phyloP scores from a whole-genome alignment of 53 echinoderm and acorn worm species.

The Hippasteria phrygiana region DNA sequence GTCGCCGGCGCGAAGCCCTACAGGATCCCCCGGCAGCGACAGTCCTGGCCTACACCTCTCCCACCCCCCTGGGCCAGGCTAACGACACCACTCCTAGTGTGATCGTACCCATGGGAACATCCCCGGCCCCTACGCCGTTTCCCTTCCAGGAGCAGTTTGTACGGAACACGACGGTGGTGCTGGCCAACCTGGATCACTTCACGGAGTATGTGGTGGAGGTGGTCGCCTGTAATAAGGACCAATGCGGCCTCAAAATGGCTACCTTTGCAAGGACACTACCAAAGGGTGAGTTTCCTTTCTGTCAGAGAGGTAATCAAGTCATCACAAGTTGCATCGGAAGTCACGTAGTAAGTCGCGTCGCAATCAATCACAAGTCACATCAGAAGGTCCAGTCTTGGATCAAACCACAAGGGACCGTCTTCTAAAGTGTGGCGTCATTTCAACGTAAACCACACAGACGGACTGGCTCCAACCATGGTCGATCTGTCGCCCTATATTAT shows the following conservation, averaged over 20 bases:
- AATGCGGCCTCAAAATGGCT: constrained; percentile 69
- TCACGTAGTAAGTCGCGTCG: too few species aligned
- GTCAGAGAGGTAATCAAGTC: too few species aligned
- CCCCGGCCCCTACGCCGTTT: constrained; percentile 41
- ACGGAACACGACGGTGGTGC: constrained; percentile 36
- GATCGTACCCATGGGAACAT: constrained; percentile 17
- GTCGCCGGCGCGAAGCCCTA: constrained; percentile 71
- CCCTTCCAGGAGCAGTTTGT: constrained; percentile 60
- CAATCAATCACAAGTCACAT: too few species aligned
- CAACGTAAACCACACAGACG: too few species aligned
- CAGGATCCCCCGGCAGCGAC: constrained; percentile 15
- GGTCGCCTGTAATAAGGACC: constrained; percentile 74
- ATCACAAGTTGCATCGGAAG: too few species aligned
- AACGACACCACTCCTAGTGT: constrained; percentile 53
- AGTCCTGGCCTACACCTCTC: constrained; percentile 1
- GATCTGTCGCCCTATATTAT: too few species aligned
- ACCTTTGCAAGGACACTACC: constrained; percentile 84
- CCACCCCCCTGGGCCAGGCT: neutral
- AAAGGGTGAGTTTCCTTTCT: constrained; percentile 69
- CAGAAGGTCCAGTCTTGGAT: too few species aligned
- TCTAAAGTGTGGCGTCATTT: too few species aligned
- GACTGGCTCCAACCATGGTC: too few species aligned
- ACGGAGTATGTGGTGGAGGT: constrained; percentile 83
- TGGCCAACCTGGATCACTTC: constrained; percentile 81
- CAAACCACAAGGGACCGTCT: too few species aligned